Conservation (phyloP, 2,113 vertebrate genomes). For the Ondatra zibethicus region DNA sequence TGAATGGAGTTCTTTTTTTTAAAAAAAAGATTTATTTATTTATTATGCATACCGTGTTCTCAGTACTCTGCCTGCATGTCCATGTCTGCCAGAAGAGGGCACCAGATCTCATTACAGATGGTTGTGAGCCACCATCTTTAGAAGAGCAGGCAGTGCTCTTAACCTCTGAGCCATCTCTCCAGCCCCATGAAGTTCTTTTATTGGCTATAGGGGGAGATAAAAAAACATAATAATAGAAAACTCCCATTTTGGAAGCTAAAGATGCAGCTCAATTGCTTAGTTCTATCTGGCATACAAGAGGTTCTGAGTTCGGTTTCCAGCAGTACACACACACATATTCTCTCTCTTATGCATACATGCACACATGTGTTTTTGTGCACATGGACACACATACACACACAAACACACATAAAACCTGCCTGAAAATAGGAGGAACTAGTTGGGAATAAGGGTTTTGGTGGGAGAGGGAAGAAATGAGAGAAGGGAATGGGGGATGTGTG, state of each 20-base stretch:
- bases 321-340: background rate
- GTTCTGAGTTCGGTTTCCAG: background rate
- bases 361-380: too few relatives aligned
- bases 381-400: background rate
- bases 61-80: too few relatives aligned
- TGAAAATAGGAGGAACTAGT: background rate
- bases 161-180: too few relatives aligned
- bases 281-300: background rate
- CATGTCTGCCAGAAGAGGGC: too few relatives aligned
- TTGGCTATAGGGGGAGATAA: background rate
- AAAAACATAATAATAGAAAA: background rate
- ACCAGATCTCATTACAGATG: too few relatives aligned
- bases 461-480: background rate
- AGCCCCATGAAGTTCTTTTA: conserved; percentile 31
- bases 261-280: background rate
- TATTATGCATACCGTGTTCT: too few relatives aligned
- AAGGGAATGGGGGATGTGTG: background rate
- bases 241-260: background rate
- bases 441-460: background rate
- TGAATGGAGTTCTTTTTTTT: conserved; percentile 22
- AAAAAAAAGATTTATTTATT: too few relatives aligned
- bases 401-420: background rate
- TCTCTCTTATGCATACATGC: background rate
- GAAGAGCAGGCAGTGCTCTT: too few relatives aligned
- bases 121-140: too few relatives aligned